Conservation (phyloP, 2,888 invertebrate species). For the Dyspetes luteomarginatus region DNA sequence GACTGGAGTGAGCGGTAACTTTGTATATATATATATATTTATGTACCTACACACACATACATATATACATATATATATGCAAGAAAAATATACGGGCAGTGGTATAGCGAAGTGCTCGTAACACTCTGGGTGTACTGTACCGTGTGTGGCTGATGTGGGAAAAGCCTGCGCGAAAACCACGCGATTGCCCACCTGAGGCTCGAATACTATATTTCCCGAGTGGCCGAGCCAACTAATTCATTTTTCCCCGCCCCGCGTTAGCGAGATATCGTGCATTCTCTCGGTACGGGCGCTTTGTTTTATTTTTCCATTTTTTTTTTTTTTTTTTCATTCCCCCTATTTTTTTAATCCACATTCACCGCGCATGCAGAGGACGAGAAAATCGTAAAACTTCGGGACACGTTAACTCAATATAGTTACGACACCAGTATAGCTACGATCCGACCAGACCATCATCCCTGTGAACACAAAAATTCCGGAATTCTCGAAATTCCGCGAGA, state of each 20-base stretch:
- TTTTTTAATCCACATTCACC: constrained; percentile 44
- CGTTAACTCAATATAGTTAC: not conserved
- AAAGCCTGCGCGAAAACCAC: constrained; percentile 58
- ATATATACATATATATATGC: not conserved
- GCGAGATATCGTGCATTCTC: constrained; percentile 54
- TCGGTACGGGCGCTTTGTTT: constrained; percentile 26
- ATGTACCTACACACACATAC: not conserved
- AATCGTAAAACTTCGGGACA: constrained; percentile 43
- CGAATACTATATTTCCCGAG: constrained; percentile 65
- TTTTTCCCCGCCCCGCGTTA: constrained; percentile 56
- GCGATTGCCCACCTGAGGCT: constrained; percentile 66
- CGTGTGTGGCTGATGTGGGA: constrained; percentile 37
- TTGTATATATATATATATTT: not conserved
- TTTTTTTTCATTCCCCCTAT: not conserved
- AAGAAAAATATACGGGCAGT: constrained; percentile 29
- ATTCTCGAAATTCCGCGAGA: constrained; percentile 55
- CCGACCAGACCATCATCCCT: constrained; percentile 60
- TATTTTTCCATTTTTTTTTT: constrained; percentile 13
- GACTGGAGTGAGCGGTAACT: not conserved
- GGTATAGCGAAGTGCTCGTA: constrained; percentile 16
- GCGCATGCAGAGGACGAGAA: constrained; percentile 22
- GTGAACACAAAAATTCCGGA: constrained; percentile 50
- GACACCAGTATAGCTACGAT: constrained; percentile 28
- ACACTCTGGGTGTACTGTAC: constrained; percentile 41
- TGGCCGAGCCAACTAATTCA: constrained; percentile 64